Conservation (phyloP, 92 coral and sea anemone species). For the Montipora capitata region DNA sequence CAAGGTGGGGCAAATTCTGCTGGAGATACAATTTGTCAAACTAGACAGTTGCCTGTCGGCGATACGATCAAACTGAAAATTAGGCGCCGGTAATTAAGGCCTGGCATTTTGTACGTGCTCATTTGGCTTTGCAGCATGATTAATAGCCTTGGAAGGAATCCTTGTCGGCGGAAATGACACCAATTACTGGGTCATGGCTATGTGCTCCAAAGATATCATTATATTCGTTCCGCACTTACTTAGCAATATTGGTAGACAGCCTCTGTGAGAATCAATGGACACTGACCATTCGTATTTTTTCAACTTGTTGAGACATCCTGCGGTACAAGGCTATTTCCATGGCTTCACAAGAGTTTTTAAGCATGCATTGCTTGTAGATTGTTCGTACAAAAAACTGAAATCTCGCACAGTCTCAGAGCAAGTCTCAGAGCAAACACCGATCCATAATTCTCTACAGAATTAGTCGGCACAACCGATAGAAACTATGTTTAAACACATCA, state of each 20-base stretch:
- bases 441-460: no score
- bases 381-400: no score
- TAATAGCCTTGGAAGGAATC: slow-evolving; percentile 35
- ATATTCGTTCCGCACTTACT: slow-evolving; percentile 16
- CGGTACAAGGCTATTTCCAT: no score
- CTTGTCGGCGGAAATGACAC: slow-evolving; percentile 54
- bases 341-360: no score
- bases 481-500: no score
- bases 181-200: slow-evolving; percentile 51
- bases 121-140: slow-evolving; percentile 32
- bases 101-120: slow-evolving; percentile 54
- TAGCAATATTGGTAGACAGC: slow-evolving; percentile 8
- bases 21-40: slow-evolving; percentile 43
- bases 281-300: no score
- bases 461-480: no score
- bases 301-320: no score
- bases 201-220: slow-evolving; percentile 26
- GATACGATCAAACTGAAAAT: slow-evolving; percentile 14
- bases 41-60: slow-evolving; percentile 42
- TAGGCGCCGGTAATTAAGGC: slow-evolving; percentile 29
- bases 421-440: no score
- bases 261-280: no score
- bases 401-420: no score
- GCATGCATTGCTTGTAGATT: no score
- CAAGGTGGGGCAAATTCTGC: slow-evolving; percentile 32